Evolutionary conservation across 2,797 vertebrate species (phyloP), one percentile per base, ranked within the genome.

Genomic region (Anniella stebbinsi): DNA sequence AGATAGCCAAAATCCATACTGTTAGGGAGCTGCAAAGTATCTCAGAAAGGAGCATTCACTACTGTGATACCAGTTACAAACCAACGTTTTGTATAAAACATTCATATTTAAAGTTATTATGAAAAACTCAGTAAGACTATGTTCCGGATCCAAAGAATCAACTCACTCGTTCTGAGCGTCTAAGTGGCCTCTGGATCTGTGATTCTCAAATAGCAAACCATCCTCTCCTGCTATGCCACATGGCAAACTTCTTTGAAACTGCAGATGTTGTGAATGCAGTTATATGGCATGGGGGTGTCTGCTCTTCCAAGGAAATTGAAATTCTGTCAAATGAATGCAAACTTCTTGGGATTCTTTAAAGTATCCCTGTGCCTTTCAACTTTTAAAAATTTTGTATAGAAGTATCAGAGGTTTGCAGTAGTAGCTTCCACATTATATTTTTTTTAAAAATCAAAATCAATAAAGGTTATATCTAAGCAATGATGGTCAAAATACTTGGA

Each of bases 381-480:
- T 45, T 11, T 12, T 25, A 3, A 45, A 45, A 45, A 45, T 45
- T 45, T 73, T 12, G 17, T 70, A 41, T 2, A 63, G 60, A 82
- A 41, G 54, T 10, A 84, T 10, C 28, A 84, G 28, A 84, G 21
- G 17, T 28, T 10, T 86, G 70, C 17, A 72, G 21, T 30, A 73
- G 5, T 69, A 78, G 12, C 48, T 17, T 67, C 41, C 9, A 30
- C 13, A 36, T 10, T n/a, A 4, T 66, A 33, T 70, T 72, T n/a
- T 48, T 51, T 51, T 84, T n/a, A n/a, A n/a, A n/a, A 86, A 73
- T 75, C 51, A 86, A 72, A 84, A 84, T 84, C 38, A 48, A 66
- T 67, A 83, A 45, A 17, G n/a, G 17, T 57, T 41, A 57, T 75
- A 28, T 69, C 21, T 38, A 75, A 75, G 70, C 67, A 86, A 86